Evolutionary conservation across 1,140 invertebrate genomes (phyloP).

Genomic region (Heliconius hewitsoni): DNA sequence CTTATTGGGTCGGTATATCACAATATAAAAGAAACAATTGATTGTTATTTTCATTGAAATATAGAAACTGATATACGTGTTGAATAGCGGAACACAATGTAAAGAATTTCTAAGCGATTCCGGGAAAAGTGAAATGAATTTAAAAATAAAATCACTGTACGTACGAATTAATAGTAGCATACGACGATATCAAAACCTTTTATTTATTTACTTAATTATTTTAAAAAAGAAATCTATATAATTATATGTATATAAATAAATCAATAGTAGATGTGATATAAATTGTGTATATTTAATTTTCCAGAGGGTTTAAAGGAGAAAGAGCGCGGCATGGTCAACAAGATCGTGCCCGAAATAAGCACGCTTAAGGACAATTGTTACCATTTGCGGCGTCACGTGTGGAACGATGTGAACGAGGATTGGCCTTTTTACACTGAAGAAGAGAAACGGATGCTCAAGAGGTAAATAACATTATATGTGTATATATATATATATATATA

Average conservation of each 20-base stretch:
- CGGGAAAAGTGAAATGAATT: neutral
- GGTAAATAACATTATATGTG: slow-evolving; percentile 68
- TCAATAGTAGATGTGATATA: too few species aligned
- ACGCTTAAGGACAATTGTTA: slow-evolving; percentile 93
- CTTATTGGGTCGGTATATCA: neutral
- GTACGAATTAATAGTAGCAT: neutral
- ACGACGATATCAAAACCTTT: neutral
- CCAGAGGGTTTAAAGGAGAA: slow-evolving; percentile 94
- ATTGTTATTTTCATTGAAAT: neutral
- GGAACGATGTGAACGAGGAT: slow-evolving; percentile 96
- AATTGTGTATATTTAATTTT: slow-evolving; percentile 46
- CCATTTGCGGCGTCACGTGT: slow-evolving; percentile 90
- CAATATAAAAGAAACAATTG: neutral
- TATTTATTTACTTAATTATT: too few species aligned
- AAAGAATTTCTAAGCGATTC: neutral
- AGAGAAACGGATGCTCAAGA: slow-evolving; percentile 92
- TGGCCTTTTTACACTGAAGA: slow-evolving; percentile 96
- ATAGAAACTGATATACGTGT: too few species aligned
- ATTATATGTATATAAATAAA: too few species aligned
- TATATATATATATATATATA: neutral
- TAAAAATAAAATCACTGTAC: neutral
- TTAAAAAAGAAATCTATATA: too few species aligned
- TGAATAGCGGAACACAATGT: neutral
- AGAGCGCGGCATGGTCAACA: slow-evolving; percentile 88
- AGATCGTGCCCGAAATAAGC: slow-evolving; percentile 90